These are phyloP conservation scores for Genyomyrus donnyi DNA, from an alignment of 2,113 vertebrate genomes.

Conservation along the genomic window DNA sequence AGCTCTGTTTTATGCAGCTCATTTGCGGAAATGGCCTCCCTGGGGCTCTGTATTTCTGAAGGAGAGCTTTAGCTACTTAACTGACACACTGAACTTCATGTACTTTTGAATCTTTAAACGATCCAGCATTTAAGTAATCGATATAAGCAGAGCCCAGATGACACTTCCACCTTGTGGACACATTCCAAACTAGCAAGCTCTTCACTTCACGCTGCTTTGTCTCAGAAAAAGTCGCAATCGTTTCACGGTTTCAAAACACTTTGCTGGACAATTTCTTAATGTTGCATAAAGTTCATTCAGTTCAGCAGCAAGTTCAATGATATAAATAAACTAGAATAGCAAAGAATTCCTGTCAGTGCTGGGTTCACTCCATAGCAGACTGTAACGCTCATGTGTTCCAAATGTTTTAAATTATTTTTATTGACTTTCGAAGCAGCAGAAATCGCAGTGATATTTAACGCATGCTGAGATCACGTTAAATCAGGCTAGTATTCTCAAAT, in stretches of 20 bases:
- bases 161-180: neutral
- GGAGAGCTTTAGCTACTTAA: neutral
- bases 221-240: neutral
- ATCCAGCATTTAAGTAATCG: neutral
- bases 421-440: neutral
- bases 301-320: neutral
- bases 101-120: neutral
- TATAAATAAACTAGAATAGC: neutral
- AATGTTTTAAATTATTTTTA: conserved; percentile 8
- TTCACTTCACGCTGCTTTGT: neutral
- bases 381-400: too few species aligned
- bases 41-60: neutral
- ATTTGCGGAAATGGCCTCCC: neutral
- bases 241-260: neutral
- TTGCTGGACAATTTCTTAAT: neutral
- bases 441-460: neutral
- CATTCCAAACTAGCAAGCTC: neutral
- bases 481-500: neutral
- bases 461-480: neutral
- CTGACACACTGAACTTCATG: neutral
- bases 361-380: neutral
- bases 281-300: neutral
- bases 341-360: neutral
- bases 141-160: neutral
- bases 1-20: neutral